Conservation (phyloP, 2,113 vertebrate species). For the Podarcis raffonei region DNA sequence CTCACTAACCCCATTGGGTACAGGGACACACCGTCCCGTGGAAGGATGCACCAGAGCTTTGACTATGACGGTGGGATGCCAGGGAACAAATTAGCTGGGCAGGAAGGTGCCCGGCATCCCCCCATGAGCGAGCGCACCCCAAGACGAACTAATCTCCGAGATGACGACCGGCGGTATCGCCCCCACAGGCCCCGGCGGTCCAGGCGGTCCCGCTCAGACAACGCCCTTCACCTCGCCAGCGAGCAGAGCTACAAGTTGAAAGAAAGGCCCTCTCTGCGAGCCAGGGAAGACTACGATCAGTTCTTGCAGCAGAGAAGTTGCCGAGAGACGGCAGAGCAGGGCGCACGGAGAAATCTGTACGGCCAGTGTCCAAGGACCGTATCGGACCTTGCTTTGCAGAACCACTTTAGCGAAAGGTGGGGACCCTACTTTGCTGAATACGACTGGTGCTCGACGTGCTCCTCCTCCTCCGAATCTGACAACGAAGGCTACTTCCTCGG, state of each 20-base stretch:
- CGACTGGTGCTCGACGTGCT: constrained; percentile 98
- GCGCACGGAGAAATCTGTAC: constrained; percentile 82
- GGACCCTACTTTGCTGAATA: constrained; percentile 89
- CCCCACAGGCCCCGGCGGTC: constrained; percentile 87
- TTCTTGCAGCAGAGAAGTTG: constrained; percentile 85
- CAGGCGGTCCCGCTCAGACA: constrained; percentile 92
- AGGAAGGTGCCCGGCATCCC: constrained; percentile 78
- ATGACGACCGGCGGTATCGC: constrained; percentile 81
- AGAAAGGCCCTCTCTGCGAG: constrained; percentile 83
- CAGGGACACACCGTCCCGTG: constrained; percentile 75
- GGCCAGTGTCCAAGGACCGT: constrained; percentile 93
- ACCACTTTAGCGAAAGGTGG: constrained; percentile 86
- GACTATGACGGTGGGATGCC: constrained; percentile 87
- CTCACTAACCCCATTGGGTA: constrained; percentile 83
- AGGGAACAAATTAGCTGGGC: constrained; percentile 78
- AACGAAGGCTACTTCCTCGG: constrained; percentile 98
- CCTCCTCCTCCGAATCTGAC: constrained; percentile 96
- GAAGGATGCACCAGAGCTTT: constrained; percentile 87
- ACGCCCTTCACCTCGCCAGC: constrained; percentile 91
- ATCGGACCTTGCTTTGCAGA: constrained; percentile 94
- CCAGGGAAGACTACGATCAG: constrained; percentile 91
- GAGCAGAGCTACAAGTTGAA: constrained; percentile 83
- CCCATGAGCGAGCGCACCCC: constrained; percentile 90
- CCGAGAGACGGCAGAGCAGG: constrained; percentile 82
- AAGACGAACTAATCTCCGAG: constrained; percentile 75